Base-by-base conservation (phyloP, 2,888 invertebrate species). In the Andricus curvator region DNA sequence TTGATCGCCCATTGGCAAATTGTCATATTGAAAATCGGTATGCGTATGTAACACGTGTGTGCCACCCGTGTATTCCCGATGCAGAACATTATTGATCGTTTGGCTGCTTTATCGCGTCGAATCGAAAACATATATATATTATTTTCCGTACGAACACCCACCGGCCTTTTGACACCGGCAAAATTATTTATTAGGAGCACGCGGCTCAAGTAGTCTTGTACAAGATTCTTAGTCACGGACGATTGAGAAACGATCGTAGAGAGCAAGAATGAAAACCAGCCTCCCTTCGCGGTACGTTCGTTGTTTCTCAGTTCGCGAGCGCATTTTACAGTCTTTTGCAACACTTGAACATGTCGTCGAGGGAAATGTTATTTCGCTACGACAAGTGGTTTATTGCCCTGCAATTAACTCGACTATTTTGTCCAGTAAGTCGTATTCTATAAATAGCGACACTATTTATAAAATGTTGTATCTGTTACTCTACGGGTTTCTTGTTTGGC, bases 181-280 rank as follows among this genome's bases (percentile, higher is more conserved):
- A 86, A 87, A 88, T 88, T 87, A 87, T 88, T 88, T 88, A 87
- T 88, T 83, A 82, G 79, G 82, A 78, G 78, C 79, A 82, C 70
- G 78, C 78, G 81, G 81, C 64, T 80, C 84, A 82, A 78, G 83
- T 82, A 79, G 81, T 80, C 78, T 29, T 51, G 44, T 82, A 81
- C 81, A 80, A 79, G 82, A 82, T 80, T 82, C 84, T 84, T 82
- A 84, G 83, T 82, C 83, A 80, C 82, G 78, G 83, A 79, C 84
- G 82, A 84, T 83, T 83, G 84, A 78, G 83, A 82, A 83, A 83
- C 80, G 68, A 70, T 70, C 68, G 8, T 70, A 70, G 25, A 70
- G 9, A 44, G 25, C 22, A 22, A 41, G 41, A 66, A 66, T 66
- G 66, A 66, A 66, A 66, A 66, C 4, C 41, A 33, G 41, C 66